Conservation (phyloP, 1,140 invertebrate genomes). For the Drosophila jambulina region DNA sequence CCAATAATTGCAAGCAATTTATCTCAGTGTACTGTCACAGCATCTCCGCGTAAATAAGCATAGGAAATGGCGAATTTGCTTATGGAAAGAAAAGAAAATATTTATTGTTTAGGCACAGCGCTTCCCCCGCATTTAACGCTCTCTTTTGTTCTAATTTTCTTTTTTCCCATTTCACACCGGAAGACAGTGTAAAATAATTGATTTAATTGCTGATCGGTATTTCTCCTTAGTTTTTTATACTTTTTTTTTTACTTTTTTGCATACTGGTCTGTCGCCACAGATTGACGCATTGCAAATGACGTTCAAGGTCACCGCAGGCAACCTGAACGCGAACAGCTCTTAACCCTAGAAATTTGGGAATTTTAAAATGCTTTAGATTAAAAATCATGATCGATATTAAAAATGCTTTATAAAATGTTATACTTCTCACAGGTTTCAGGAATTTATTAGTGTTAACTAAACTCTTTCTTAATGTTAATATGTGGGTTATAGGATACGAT, state of each 20-base stretch:
- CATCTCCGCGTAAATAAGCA: not conserved
- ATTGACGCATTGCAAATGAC: slow-evolving; percentile 64
- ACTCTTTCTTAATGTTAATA: not conserved
- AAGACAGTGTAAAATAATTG: slow-evolving; percentile 41
- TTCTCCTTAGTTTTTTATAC: slow-evolving; percentile 6
- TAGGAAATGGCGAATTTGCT: slow-evolving; percentile 9
- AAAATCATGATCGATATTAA: not conserved
- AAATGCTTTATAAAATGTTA: not conserved
- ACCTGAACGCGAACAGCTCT: slow-evolving; percentile 20
- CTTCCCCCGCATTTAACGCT: slow-evolving; percentile 10
- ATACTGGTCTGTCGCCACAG: slow-evolving; percentile 42
- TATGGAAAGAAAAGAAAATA: slow-evolving; percentile 18
- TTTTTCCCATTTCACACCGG: slow-evolving; percentile 16
- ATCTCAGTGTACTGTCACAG: not conserved
- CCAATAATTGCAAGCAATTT: not conserved
- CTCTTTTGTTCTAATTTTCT: slow-evolving; percentile 12
- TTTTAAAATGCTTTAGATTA: not conserved
- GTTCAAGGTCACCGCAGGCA: slow-evolving; percentile 57
- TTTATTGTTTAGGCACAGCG: not conserved
- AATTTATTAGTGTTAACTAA: not conserved
- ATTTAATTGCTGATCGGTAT: slow-evolving; percentile 28
- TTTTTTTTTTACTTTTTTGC: slow-evolving; percentile 40
- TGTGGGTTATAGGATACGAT: not conserved
- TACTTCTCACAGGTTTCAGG: not conserved
- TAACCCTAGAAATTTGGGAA: slow-evolving; percentile 14